These are phyloP conservation scores for Macquaria australasica DNA, from an alignment of 2,113 vertebrate genomes.

Conservation along the genomic window DNA sequence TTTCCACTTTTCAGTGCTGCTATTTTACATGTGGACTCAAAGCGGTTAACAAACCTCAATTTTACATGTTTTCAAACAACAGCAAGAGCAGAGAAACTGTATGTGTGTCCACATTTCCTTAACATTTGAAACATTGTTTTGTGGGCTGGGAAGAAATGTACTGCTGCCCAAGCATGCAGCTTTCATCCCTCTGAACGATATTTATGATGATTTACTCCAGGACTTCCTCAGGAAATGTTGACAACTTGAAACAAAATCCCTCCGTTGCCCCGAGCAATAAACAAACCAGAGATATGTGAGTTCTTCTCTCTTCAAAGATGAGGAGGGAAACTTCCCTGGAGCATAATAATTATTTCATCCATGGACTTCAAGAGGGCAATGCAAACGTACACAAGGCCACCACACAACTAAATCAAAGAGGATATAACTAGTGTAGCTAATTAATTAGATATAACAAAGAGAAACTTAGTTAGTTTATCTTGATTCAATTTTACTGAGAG, in stretches of 20 bases:
- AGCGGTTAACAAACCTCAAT: neutral
- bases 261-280: conserved; percentile 69
- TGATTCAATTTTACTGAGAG: conserved; percentile 43
- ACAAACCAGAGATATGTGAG: conserved; percentile 68
- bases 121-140: conserved; percentile 41
- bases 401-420: conserved; percentile 24
- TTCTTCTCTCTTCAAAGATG: conserved; percentile 63
- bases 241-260: conserved; percentile 80
- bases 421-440: conserved; percentile 21
- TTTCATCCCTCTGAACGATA: conserved; percentile 70
- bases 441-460: conserved; percentile 53
- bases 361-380: conserved; percentile 42
- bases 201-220: conserved; percentile 77
- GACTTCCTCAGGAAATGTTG: conserved; percentile 82
- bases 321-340: conserved; percentile 30
- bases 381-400: conserved; percentile 33
- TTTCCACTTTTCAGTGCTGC: neutral
- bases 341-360: conserved; percentile 56
- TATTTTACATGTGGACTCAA: neutral
- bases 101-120: conserved; percentile 24
- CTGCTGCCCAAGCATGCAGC: conserved; percentile 27
- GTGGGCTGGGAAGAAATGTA: conserved; percentile 18
- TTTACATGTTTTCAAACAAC: neutral
- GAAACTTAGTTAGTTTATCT: conserved; percentile 34
- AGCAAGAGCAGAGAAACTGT: conserved; percentile 20